Percentiles rank a stretch among this genome's conserved stretches.
Evolutionary conservation across 2,113 vertebrate species (phyloP).

Genomic region (Aviceda subcristata): DNA sequence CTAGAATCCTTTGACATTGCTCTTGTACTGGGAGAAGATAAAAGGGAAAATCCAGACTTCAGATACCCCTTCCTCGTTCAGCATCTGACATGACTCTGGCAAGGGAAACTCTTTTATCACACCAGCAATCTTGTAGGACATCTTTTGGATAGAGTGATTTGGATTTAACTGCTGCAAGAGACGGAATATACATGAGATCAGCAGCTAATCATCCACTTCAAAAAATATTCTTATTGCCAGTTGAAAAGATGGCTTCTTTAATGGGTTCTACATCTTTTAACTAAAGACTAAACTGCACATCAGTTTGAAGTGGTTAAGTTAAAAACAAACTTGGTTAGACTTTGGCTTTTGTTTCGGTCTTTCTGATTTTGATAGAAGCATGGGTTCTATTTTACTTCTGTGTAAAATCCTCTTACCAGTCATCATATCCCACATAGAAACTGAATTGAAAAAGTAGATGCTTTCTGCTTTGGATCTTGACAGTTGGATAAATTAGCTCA

Average conservation of each 20-base stretch:
- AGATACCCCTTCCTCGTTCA: background rate
- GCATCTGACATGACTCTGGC: background rate
- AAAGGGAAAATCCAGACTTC: background rate
- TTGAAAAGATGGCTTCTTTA: background rate
- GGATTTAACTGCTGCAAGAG: background rate
- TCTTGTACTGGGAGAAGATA: background rate
- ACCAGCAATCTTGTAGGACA: background rate
- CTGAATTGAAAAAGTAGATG: background rate
- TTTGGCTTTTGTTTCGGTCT: background rate
- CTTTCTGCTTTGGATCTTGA: background rate
- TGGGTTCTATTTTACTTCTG: background rate
- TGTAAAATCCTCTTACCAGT: background rate
- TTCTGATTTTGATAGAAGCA: background rate
- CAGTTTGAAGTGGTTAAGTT: background rate
- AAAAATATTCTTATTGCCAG: background rate
- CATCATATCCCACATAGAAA: background rate
- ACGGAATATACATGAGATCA: background rate
- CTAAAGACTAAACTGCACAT: background rate
- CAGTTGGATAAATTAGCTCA: background rate
- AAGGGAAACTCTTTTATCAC: background rate
- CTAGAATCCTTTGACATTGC: background rate
- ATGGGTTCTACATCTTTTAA: background rate
- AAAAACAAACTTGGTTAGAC: background rate
- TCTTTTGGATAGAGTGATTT: background rate
- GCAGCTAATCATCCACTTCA: background rate